Conservation (phyloP, 2,797 vertebrate genomes). For the Xiphorhynchus erythropygius region DNA sequence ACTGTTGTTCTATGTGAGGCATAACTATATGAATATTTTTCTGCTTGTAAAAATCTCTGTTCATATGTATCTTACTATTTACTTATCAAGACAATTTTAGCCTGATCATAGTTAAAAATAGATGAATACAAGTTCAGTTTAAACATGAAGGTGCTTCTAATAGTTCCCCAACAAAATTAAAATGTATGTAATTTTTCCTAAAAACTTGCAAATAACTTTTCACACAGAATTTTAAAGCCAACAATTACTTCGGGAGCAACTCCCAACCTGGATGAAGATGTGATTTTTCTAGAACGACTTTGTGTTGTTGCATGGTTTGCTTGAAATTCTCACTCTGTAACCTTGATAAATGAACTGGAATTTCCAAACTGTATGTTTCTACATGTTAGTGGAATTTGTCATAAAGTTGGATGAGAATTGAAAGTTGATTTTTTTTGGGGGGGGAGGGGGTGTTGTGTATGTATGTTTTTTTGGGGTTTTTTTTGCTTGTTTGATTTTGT, state of each 20-base stretch:
- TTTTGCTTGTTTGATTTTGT: not conserved
- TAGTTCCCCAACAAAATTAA: not conserved
- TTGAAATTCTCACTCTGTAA: constrained; percentile 45
- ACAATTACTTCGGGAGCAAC: not conserved
- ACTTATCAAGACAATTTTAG: not conserved
- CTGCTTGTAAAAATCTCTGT: not conserved
- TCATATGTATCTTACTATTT: not conserved
- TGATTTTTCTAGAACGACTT: constrained; percentile 22
- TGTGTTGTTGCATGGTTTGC: not conserved
- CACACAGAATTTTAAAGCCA: not conserved
- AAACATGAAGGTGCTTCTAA: not conserved
- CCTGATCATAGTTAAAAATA: not conserved
- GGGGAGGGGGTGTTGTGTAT: too few relatives aligned
- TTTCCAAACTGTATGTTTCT: not conserved
- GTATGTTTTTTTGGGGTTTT: too few relatives aligned
- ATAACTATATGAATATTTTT: not conserved
- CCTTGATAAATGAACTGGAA: not conserved
- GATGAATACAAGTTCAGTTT: not conserved
- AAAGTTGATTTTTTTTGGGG: not conserved
- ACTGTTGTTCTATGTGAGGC: not conserved
- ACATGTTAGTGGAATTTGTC: not conserved
- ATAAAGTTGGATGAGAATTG: not conserved
- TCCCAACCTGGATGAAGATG: not conserved
- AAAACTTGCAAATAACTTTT: not conserved
- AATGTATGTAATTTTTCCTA: not conserved